phyloP scores from a whole-genome alignment of 2,888 invertebrate genomes.

The Folsomia manolachei region DNA sequence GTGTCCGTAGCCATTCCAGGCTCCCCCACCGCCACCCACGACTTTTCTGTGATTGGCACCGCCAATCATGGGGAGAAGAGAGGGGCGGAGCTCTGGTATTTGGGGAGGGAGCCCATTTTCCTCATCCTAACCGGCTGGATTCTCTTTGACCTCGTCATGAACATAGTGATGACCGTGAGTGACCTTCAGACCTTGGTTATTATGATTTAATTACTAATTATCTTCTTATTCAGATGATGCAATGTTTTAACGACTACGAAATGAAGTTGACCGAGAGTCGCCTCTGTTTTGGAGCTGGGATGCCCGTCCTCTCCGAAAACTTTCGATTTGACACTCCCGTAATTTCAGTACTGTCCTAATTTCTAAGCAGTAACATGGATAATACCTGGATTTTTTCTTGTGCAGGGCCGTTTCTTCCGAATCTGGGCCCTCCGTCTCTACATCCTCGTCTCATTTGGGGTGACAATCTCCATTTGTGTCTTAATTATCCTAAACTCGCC shows the following conservation, averaged over 20 bases:
- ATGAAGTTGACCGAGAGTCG: background rate
- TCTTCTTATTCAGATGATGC: background rate
- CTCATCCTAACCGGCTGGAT: background rate
- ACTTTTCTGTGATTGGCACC: background rate
- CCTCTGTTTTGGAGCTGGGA: background rate
- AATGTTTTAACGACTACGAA: background rate
- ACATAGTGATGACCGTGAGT: background rate
- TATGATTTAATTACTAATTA: too few relatives aligned
- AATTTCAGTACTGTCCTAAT: too few relatives aligned
- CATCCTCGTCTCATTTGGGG: background rate
- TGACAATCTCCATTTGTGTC: background rate
- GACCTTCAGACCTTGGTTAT: background rate
- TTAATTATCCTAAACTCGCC: background rate
- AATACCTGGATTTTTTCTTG: too few relatives aligned
- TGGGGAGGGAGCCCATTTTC: background rate
- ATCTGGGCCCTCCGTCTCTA: background rate
- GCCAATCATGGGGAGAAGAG: too few relatives aligned
- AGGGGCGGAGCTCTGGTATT: background rate
- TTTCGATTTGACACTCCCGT: background rate
- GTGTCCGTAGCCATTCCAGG: background rate
- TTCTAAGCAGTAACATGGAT: too few relatives aligned
- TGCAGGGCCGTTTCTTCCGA: background rate
- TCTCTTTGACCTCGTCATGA: background rate
- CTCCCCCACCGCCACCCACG: background rate
- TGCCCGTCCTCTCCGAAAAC: background rate